phyloP scores from a whole-genome alignment of 1,140 invertebrate genomes.

The Caligus rogercresseyi region DNA sequence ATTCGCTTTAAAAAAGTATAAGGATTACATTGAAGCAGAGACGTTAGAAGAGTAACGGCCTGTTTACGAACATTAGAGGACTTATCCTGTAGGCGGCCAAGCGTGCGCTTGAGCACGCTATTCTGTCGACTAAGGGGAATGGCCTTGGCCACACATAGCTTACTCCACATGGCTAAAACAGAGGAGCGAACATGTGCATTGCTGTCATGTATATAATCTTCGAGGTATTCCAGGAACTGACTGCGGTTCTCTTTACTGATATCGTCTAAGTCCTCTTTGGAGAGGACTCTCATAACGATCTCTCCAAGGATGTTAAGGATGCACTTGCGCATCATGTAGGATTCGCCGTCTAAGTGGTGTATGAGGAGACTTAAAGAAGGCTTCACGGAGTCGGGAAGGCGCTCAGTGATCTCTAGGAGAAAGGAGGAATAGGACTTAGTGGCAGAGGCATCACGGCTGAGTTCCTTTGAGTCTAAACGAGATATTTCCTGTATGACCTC shows the following conservation, averaged over 20 bases:
- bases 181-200: constrained; percentile 54
- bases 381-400: constrained; percentile 43
- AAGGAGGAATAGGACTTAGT: constrained; percentile 45
- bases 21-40: constrained; percentile 56
- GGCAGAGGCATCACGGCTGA: constrained; percentile 36
- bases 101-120: constrained; percentile 40
- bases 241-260: constrained; percentile 44
- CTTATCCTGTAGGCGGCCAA: constrained; percentile 53
- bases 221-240: constrained; percentile 48
- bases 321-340: constrained; percentile 57
- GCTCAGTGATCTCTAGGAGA: constrained; percentile 45
- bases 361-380: constrained; percentile 33
- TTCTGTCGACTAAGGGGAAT: constrained; percentile 47
- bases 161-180: constrained; percentile 54
- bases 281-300: constrained; percentile 46
- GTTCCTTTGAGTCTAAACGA: constrained; percentile 35
- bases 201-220: constrained; percentile 61
- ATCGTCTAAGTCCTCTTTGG: constrained; percentile 46
- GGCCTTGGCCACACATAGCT: constrained; percentile 47
- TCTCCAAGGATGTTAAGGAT: constrained; percentile 57
- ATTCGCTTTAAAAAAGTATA: constrained; percentile 11
- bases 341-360: constrained; percentile 31
- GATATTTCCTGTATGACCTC: constrained; percentile 54
- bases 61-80: constrained; percentile 55
- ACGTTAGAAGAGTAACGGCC: constrained; percentile 51